Conservation (phyloP, 2,113 vertebrate species). For the Xiphophorus maculatus region DNA sequence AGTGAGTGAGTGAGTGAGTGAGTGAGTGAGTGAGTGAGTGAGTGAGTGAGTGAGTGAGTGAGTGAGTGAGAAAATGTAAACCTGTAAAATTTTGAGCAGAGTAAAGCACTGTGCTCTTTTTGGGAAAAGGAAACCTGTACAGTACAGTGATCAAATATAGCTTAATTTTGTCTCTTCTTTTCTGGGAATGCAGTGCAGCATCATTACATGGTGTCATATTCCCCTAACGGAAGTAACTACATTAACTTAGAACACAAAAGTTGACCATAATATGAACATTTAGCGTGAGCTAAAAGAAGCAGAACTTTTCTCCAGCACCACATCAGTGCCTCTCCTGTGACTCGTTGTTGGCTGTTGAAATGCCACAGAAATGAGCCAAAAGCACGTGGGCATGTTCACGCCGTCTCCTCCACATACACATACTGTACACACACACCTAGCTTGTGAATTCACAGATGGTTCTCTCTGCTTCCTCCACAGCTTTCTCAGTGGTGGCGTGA, state of each 20-base stretch:
- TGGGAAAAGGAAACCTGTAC: neutral
- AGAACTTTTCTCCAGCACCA: slow-evolving; percentile 6
- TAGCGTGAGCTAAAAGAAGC: neutral
- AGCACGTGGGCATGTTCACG: slow-evolving; percentile 43
- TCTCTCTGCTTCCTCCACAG: slow-evolving; percentile 60
- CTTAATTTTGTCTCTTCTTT: neutral
- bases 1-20: no score
- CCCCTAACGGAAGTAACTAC: neutral
- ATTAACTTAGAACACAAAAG: neutral
- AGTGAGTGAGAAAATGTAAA: neutral
- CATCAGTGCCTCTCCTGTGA: slow-evolving; percentile 8
- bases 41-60: no score
- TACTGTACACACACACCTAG: slow-evolving; percentile 48
- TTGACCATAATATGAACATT: neutral
- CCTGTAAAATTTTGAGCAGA: neutral
- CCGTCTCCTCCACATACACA: slow-evolving; percentile 45
- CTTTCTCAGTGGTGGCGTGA: slow-evolving; percentile 48
- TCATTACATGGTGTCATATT: neutral
- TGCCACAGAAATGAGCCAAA: slow-evolving; percentile 56
- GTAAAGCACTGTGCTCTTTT: no score
- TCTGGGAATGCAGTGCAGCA: neutral
- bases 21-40: no score
- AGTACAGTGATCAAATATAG: neutral
- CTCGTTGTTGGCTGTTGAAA: slow-evolving; percentile 25
- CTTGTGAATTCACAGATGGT: slow-evolving; percentile 68